Evolutionary conservation across 1,140 invertebrate genomes (phyloP), one percentile per base, ranked within the genome.

Genomic region (Parapsyche elsis): DNA sequence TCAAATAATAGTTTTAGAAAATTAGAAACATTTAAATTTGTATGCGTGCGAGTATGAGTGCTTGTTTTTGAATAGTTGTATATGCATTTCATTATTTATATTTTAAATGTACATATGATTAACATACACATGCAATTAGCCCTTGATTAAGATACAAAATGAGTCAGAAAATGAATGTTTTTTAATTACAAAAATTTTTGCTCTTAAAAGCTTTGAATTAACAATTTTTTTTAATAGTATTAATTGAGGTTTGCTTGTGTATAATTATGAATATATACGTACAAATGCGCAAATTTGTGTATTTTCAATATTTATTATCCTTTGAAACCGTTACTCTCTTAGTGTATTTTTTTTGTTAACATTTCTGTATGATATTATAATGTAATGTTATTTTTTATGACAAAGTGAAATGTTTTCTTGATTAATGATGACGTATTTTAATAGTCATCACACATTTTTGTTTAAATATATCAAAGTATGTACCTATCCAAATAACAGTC

Each of bases 41-140:
- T 26, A 67, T 67, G 24, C 9, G 21, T 67, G 59, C 9, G 9
- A 21, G n/a, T 61, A 16, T 21, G 59, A 2, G 21, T 61, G 64
- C 24, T 9, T 67, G 21, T 24, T 67, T 4, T 38, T 38, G 57
- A 61, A 38, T 38, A 38, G 30, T 23, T 67, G 64, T 26, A 23
- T 67, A 67, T 67, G 59, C 21, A 19, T 61, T 21, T 67, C 9
- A 26, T 67, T 26, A 67, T 67, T 67, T 67, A 23, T 24, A 67
- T 67, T 26, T 61, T 67, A 67, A 23, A 23, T 67, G 19, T 67
- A 67, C 21, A 61, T 61, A 67, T 67, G 24, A 67, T 67, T 53
- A 14, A 53, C 49, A 53, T 14, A 53, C 16, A 53, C 12, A 53
- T 10, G 10, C 16, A 38, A 38, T 4, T 38, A 38, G 2, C 30